Evolutionary conservation across 2,113 vertebrate genomes (phyloP), one percentile per base, ranked within the genome.

Genomic region (Piprites chloris): DNA sequence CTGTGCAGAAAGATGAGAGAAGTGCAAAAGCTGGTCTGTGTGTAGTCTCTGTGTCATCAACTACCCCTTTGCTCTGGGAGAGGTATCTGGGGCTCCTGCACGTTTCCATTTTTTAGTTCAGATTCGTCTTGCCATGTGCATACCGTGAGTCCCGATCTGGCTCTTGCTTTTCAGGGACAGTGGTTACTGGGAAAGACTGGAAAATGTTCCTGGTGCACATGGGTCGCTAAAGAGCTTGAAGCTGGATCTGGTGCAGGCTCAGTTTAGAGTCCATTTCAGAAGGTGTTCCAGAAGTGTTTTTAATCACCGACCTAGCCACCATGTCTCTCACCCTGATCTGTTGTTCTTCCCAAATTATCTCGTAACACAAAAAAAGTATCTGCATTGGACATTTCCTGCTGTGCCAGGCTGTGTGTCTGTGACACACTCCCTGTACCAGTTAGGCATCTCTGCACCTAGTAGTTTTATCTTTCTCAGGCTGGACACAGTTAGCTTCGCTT

Each of bases 321-420:
- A 0, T 11, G 35, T 62, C 37, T 55, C 53, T 93, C 67, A 39
- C 18, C 19, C 26, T 33, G 26, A 55, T 52, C 35, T 33, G 1
- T 37, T 72, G 35, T 44, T 65, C 30, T 81, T 41, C n/a, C 15
- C 18, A 27, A 3, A 50, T 58, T 75, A 7, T 18, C n/a, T 71
- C 6, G 1, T 11, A 66, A 13, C 20, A 15, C 30, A 61, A 19
- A 65, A 44, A 6, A 7, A 24, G 2, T 42, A 11, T 73, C 46
- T 23, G n/a, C 13, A 18, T 12, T 0, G 1, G 41, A 14, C 32
- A 21, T 62, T 42, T 71, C 80, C 90, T 0, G 0, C 76, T 71
- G 35, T 85, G 66, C 80, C 71, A 27, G 32, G 35, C 49, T 55
- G 55, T 24, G 63, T 77, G 53, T 44, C 53, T 59, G 37, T 39